phyloP scores from a whole-genome alignment of 1,140 invertebrate species.

The Papilio glaucus region DNA sequence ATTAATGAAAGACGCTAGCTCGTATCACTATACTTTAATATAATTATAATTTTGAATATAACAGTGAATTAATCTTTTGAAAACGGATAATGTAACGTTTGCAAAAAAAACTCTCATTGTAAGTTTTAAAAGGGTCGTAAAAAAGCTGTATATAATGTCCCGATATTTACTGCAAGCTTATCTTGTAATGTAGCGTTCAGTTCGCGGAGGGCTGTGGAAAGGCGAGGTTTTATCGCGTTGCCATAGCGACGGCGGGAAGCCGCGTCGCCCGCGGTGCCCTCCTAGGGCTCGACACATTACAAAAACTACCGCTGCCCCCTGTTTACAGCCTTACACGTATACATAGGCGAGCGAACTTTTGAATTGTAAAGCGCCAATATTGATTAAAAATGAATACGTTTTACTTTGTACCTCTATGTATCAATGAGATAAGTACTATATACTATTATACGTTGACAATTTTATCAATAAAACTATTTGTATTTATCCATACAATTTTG shows the following conservation, averaged over 20 bases:
- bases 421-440: too few species aligned
- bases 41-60: neutral
- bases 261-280: slow-evolving; percentile 72
- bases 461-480: too few species aligned
- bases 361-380: too few species aligned
- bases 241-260: slow-evolving; percentile 73
- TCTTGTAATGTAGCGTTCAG: slow-evolving; percentile 65
- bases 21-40: neutral
- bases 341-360: slow-evolving; percentile 2
- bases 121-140: slow-evolving; percentile 35
- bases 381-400: too few species aligned
- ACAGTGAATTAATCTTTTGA: slow-evolving; percentile 3
- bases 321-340: slow-evolving; percentile 52
- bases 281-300: slow-evolving; percentile 58
- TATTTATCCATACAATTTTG: too few species aligned
- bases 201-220: slow-evolving; percentile 75
- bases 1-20: neutral
- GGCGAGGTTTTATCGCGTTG: slow-evolving; percentile 83
- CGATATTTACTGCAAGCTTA: slow-evolving; percentile 46
- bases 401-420: too few species aligned
- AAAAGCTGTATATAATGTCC: slow-evolving; percentile 42
- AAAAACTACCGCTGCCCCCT: slow-evolving; percentile 73
- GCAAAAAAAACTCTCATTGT: slow-evolving; percentile 21
- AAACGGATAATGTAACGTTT: neutral
- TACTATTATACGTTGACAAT: too few species aligned